phyloP scores from a whole-genome alignment of 2,113 vertebrate species.

The Grallaria varia region DNA sequence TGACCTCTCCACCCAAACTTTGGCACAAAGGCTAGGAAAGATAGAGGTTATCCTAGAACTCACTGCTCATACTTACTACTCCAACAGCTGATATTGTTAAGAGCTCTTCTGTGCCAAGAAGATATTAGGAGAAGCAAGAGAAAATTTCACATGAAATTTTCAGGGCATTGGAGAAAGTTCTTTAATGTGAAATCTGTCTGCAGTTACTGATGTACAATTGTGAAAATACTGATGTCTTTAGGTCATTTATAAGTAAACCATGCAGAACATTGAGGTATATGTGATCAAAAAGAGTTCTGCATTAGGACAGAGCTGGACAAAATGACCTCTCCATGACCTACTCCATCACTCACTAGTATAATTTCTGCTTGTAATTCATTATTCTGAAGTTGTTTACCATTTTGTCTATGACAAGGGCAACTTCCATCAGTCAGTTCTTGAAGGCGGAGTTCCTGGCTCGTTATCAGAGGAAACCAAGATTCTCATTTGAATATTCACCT shows the following conservation, averaged over 20 bases:
- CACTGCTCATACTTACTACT: neutral
- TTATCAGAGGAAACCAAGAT: neutral
- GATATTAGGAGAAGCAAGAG: neutral
- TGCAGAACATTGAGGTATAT: neutral
- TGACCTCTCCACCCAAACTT: neutral
- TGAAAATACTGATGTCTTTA: neutral
- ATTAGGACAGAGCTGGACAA: neutral
- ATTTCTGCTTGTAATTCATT: slow-evolving; percentile 36
- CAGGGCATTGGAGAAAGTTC: neutral
- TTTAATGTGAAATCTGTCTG: neutral
- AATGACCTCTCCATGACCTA: neutral
- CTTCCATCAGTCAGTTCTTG: neutral
- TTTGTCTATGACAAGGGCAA: slow-evolving; percentile 14
- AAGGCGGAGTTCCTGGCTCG: neutral
- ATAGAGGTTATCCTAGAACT: neutral
- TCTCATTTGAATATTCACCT: slow-evolving; percentile 23
- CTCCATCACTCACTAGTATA: neutral
- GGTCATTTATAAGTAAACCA: neutral
- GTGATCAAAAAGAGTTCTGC: neutral
- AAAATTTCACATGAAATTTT: neutral
- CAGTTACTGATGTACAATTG: neutral
- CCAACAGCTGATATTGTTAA: neutral
- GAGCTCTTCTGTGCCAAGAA: neutral
- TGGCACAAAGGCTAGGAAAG: neutral
- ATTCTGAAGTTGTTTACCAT: slow-evolving; percentile 35